These are phyloP conservation scores for Prunella strophiata DNA, from an alignment of 2,797 vertebrate species.

Conservation along the genomic window DNA sequence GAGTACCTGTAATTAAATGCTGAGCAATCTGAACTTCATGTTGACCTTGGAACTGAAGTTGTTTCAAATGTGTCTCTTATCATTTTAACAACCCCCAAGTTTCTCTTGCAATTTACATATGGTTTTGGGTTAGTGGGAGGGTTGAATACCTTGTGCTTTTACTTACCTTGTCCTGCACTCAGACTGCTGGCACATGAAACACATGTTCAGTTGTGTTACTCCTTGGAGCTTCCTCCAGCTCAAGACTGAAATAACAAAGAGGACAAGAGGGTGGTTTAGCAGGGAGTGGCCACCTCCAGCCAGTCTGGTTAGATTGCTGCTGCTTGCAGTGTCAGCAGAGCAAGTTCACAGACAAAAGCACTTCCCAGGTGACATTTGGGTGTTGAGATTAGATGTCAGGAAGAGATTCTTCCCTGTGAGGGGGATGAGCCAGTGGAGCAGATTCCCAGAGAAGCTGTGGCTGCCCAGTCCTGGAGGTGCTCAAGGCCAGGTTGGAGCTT, in stretches of 20 bases:
- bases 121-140: neutral
- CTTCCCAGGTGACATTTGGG: neutral
- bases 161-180: neutral
- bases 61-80: neutral
- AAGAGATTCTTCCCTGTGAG: neutral
- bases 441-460: neutral
- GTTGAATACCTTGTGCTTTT: neutral
- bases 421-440: neutral
- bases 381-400: neutral
- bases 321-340: neutral
- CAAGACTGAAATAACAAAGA: neutral
- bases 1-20: neutral
- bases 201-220: neutral
- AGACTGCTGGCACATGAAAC: neutral
- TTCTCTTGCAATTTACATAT: neutral
- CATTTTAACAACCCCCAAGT: neutral
- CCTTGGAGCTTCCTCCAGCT: neutral
- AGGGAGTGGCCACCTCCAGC: neutral
- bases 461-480: neutral
- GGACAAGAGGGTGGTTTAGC: neutral
- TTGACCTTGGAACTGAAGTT: constrained; percentile 4
- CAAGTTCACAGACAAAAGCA: neutral
- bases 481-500: neutral
- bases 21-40: neutral
- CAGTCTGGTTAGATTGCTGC: neutral